Evolutionary conservation across 2,888 invertebrate species (phyloP).

Genomic region (Rhogogaster chlorosoma): DNA sequence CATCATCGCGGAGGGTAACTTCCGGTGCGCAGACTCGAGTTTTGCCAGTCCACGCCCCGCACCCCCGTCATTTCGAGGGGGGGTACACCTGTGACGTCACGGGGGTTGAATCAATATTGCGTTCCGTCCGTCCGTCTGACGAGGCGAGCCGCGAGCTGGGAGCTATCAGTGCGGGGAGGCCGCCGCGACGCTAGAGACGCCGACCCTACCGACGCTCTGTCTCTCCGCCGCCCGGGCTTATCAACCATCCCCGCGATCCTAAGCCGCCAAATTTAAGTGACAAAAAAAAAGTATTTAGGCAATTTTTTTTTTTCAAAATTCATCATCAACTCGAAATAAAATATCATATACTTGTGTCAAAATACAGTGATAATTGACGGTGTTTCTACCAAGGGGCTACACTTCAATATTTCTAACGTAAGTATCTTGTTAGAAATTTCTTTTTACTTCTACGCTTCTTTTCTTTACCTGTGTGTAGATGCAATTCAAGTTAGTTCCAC

Average conservation of each 20-base stretch:
- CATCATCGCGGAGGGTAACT: slow-evolving; percentile 30
- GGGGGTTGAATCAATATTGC: slow-evolving; percentile 72
- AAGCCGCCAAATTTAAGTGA: slow-evolving; percentile 40
- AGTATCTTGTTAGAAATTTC: neutral
- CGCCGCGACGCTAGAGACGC: slow-evolving; percentile 74
- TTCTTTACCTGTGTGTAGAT: neutral
- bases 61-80: slow-evolving; percentile 61
- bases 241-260: slow-evolving; percentile 9
- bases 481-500: neutral
- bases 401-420: slow-evolving; percentile 9
- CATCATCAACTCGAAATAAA: neutral
- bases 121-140: slow-evolving; percentile 60
- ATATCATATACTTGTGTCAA: slow-evolving; percentile 9
- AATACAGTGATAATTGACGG: slow-evolving; percentile 6
- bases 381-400: neutral
- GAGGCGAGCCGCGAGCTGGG: slow-evolving; percentile 60
- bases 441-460: neutral
- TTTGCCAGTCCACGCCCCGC: slow-evolving; percentile 71
- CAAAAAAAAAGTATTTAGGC: neutral
- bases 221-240: slow-evolving; percentile 48
- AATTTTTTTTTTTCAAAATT: neutral
- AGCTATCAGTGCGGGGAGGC: slow-evolving; percentile 75
- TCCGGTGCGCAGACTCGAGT: slow-evolving; percentile 69
- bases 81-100: slow-evolving; percentile 65
- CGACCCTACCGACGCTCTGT: slow-evolving; percentile 67